A percentile compares a stretch with the other conserved stretches of the same genome.
These are phyloP conservation scores for Platichthys stellatus DNA, from an alignment of 2,113 vertebrate genomes.

Conservation along the genomic window DNA sequence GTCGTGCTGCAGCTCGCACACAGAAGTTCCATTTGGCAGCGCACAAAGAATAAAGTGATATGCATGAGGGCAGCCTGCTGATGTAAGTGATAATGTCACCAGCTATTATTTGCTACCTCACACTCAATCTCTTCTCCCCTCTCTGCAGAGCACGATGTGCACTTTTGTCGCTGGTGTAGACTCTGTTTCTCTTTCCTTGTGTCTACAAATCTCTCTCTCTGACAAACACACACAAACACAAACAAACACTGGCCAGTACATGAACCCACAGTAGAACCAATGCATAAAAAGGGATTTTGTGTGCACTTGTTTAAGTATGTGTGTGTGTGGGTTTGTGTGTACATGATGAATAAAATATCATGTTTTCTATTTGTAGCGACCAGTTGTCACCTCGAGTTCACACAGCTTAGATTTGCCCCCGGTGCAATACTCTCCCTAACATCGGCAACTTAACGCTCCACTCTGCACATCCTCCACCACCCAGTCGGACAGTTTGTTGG, in stretches of 20 bases:
- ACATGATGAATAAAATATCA: slow-evolving; percentile 59
- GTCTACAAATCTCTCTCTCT: neutral
- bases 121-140: slow-evolving; percentile 37
- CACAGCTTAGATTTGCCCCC: slow-evolving; percentile 21
- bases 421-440: neutral
- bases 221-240: neutral
- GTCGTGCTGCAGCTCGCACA: slow-evolving; percentile 25
- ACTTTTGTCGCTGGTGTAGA: slow-evolving; percentile 19
- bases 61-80: slow-evolving; percentile 43
- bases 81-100: slow-evolving; percentile 56
- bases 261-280: slow-evolving; percentile 21
- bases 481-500: slow-evolving; percentile 2
- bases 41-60: slow-evolving; percentile 26
- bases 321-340: neutral
- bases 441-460: neutral
- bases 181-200: slow-evolving; percentile 14
- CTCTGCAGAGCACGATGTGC: slow-evolving; percentile 14
- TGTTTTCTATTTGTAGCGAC: slow-evolving; percentile 51
- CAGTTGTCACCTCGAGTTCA: slow-evolving; percentile 39
- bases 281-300: slow-evolving; percentile 6
- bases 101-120: slow-evolving; percentile 51
- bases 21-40: slow-evolving; percentile 43
- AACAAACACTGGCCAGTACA: neutral
- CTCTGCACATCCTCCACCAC: slow-evolving; percentile 14
- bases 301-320: neutral